Conservation (phyloP, 2,797 vertebrate species). For the Salarias fasciatus region DNA sequence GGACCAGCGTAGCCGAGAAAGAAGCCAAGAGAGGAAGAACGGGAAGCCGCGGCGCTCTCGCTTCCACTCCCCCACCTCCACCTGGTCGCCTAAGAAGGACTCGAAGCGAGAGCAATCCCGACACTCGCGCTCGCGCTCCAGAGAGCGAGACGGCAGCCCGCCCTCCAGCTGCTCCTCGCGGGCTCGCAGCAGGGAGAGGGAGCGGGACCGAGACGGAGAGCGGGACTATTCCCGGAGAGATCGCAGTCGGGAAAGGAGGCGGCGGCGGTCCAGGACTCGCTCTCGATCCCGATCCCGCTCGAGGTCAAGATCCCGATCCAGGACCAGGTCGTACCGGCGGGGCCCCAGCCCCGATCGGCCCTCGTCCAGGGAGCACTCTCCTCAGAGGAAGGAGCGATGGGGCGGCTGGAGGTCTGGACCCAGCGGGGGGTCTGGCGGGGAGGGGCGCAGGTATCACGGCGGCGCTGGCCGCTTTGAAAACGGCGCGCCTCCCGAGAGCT, state of each 20-base stretch:
- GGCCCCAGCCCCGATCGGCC: constrained; percentile 69
- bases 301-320: constrained; percentile 82
- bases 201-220: constrained; percentile 78
- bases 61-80: constrained; percentile 94
- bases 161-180: constrained; percentile 82
- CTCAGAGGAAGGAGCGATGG: constrained; percentile 87
- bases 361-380: constrained; percentile 83
- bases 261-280: constrained; percentile 86
- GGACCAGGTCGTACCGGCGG: constrained; percentile 78
- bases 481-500: constrained; percentile 73
- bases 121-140: constrained; percentile 82
- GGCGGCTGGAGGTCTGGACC: constrained; percentile 86
- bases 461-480: constrained; percentile 79
- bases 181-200: constrained; percentile 84
- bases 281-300: constrained; percentile 84
- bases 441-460: constrained; percentile 83
- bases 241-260: constrained; percentile 80
- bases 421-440: constrained; percentile 72
- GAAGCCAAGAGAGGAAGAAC: constrained; percentile 83
- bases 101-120: constrained; percentile 77
- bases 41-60: constrained; percentile 88
- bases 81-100: constrained; percentile 91
- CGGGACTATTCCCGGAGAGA: constrained; percentile 75
- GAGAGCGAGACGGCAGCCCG: constrained; percentile 68
- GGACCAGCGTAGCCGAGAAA: constrained; percentile 60